Evolutionary conservation across 2,797 vertebrate genomes (phyloP).

Genomic region (Anguilla obscura): DNA sequence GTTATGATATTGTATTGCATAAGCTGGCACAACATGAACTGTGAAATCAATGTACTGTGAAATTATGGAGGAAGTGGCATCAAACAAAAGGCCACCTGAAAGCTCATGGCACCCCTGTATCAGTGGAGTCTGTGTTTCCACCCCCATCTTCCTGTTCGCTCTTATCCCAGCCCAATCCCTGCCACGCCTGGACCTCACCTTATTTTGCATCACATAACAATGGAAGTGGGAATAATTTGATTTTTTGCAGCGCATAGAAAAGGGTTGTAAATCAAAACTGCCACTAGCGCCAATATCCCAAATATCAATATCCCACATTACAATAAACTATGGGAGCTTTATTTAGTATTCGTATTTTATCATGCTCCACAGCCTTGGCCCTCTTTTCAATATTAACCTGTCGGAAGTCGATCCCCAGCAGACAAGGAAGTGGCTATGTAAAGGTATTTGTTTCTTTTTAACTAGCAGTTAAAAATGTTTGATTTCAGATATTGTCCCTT

Average conservation of each 20-base stretch:
- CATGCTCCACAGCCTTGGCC: not conserved
- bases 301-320: not conserved
- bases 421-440: not conserved
- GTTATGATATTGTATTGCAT: not conserved
- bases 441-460: not conserved
- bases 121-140: not conserved
- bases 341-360: not conserved
- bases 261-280: constrained; percentile 1
- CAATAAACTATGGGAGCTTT: not conserved
- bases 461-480: not conserved
- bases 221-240: not conserved
- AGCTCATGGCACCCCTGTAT: not conserved
- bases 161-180: not conserved
- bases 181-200: not conserved
- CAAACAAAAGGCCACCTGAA: not conserved
- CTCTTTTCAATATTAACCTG: not conserved
- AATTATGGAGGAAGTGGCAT: not conserved
- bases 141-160: not conserved
- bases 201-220: not conserved
- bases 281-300: not conserved
- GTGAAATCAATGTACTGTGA: not conserved
- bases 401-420: not conserved
- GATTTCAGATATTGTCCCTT: not conserved
- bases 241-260: not conserved
- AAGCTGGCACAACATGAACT: not conserved